Base-by-base conservation (phyloP, 2,888 invertebrate genomes). In the Drosophila putrida region DNA sequence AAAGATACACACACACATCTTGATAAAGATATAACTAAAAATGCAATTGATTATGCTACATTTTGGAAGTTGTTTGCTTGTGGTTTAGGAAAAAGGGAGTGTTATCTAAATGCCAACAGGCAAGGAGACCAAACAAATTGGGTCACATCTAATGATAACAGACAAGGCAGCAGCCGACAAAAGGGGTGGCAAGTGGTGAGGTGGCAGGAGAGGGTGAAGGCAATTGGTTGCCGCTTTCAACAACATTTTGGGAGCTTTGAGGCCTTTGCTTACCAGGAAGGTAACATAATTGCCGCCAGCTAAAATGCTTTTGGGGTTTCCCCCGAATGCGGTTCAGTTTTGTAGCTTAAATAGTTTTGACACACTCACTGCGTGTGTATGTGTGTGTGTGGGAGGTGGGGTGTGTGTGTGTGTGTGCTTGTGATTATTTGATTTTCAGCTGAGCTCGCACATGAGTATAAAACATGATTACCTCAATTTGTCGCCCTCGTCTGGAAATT, bases 401-500 rank as follows among this genome's bases (percentile, higher is more conserved):
- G 33, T 49, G 43, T 44, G 28, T 43, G 54, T 41, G 39, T 53
- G 33, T 63, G 49, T 57, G 57, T 53, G 62, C 39, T n/a, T 50
- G 43, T 50, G 54, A 43, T 54, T 64, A 64, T 82, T 81, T 81
- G 75, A 71, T 75, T 75, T 88, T 54, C 39, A 54, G 51, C 39
- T 60, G 5, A 67, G 43, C 57, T 46, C 68, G 54, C 60, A 75
- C 75, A 68, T 69, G 63, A 43, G 39, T 44, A 71, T 47, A 81
- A 86, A 83, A 75, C 68, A 77, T 82, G 81, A 87, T 83, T 78
- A 87, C 72, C 69, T 71, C 84, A 81, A 75, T 79, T 82, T 79
- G 88, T 82, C 70, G 82, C 86, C 65, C 85, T 68, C 72, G 78
- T 69, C 70, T 51, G 61, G 44, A 75, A 84, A 75, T 69, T 83